phyloP scores from a whole-genome alignment of 2,113 vertebrate genomes.

The Pelobates fuscus region DNA sequence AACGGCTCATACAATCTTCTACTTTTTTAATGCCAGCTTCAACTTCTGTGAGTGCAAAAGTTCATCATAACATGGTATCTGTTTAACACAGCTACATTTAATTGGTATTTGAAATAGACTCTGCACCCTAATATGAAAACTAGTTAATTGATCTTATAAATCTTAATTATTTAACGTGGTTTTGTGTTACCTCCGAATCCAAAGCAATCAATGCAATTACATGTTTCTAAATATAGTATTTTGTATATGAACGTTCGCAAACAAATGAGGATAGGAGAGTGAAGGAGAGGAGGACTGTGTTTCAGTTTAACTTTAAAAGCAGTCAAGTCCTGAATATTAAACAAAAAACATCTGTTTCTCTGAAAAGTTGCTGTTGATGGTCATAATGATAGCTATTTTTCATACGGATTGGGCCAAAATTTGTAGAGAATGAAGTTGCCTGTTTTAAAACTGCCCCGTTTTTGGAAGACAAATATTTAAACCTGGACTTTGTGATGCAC shows the following conservation, averaged over 20 bases:
- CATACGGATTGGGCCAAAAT: conserved; percentile 37
- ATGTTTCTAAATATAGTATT: conserved; percentile 74
- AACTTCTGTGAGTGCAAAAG: neutral
- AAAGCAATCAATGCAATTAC: conserved; percentile 61
- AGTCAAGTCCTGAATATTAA: conserved; percentile 70
- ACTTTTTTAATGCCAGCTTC: neutral
- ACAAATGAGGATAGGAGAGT: conserved; percentile 50
- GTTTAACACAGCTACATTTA: conserved; percentile 37
- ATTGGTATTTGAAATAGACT: conserved; percentile 27
- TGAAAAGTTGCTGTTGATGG: conserved; percentile 53
- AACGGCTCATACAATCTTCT: conserved; percentile 1
- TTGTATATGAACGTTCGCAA: conserved; percentile 69
- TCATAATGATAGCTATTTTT: conserved; percentile 43
- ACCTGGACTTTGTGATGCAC: conserved; percentile 1
- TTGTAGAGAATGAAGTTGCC: conserved; percentile 32
- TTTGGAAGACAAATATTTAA: conserved; percentile 29
- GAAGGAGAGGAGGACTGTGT: conserved; percentile 48
- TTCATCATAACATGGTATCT: conserved; percentile 35
- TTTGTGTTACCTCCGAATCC: conserved; percentile 56
- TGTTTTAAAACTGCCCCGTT: conserved; percentile 36
- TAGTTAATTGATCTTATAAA: conserved; percentile 41
- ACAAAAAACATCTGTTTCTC: conserved; percentile 76
- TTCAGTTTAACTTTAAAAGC: conserved; percentile 72
- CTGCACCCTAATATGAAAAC: conserved; percentile 7
- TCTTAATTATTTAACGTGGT: conserved; percentile 43